Evolutionary conservation across 1,140 invertebrate species (phyloP).

Genomic region (Diploscapter pachys): DNA sequence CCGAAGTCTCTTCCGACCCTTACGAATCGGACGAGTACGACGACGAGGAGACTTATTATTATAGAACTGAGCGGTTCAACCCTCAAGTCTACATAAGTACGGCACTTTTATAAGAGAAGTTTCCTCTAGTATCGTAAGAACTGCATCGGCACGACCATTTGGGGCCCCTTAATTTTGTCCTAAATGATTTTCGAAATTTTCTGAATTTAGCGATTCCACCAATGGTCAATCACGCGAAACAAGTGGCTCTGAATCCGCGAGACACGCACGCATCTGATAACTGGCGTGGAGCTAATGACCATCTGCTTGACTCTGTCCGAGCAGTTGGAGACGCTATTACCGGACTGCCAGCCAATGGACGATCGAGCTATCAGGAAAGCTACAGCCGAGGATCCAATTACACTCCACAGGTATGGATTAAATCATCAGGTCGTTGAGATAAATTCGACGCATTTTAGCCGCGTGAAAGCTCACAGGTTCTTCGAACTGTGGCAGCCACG

Average conservation of each 20-base stretch:
- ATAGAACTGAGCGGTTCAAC: background rate
- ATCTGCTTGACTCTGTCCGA: slow-evolving; percentile 75
- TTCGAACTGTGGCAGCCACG: slow-evolving; percentile 35
- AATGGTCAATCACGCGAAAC: slow-evolving; percentile 91
- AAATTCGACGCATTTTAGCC: slow-evolving; percentile 1
- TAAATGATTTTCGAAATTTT: background rate
- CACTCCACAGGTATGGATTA: too few species aligned
- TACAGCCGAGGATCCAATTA: background rate
- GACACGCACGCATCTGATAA: slow-evolving; percentile 73
- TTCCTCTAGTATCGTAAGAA: too few species aligned
- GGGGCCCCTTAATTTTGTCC: slow-evolving; percentile 1
- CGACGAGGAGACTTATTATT: slow-evolving; percentile 8
- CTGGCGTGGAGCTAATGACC: slow-evolving; percentile 83
- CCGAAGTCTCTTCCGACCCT: background rate
- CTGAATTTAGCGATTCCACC: slow-evolving; percentile 74
- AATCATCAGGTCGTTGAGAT: too few species aligned
- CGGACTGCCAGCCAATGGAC: slow-evolving; percentile 46
- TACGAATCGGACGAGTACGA: slow-evolving; percentile 22
- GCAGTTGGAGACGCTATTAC: slow-evolving; percentile 75
- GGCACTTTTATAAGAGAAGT: too few species aligned
- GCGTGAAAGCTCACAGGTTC: slow-evolving; percentile 13
- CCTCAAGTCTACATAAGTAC: background rate
- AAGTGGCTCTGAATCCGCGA: slow-evolving; percentile 80
- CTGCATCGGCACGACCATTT: background rate
- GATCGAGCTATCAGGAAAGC: background rate